A percentile compares a stretch with the other conserved stretches of the same genome.
phyloP scores from a whole-genome alignment of 2,113 vertebrate genomes.

The Bufo bufo region DNA sequence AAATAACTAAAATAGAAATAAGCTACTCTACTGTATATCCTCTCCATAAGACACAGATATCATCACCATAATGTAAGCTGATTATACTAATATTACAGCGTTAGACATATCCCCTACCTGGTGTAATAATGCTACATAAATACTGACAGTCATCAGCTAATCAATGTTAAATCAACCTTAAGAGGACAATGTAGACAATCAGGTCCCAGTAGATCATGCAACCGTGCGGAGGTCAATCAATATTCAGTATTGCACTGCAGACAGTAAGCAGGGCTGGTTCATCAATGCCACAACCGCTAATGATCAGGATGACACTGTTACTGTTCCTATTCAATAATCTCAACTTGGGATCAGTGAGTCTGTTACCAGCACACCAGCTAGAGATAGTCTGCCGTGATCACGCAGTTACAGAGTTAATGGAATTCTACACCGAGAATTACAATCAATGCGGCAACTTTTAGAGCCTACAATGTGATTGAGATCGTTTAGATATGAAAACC shows the following conservation, averaged over 20 bases:
- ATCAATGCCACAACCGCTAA: constrained; percentile 30
- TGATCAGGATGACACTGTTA: constrained; percentile 4
- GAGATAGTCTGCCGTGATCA: neutral
- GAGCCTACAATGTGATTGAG: constrained; percentile 3
- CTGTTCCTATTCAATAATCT: neutral
- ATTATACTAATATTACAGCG: neutral
- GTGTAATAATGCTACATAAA: neutral
- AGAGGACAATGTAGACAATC: neutral
- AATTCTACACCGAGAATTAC: neutral
- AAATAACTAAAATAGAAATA: too few relatives aligned
- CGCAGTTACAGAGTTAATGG: constrained; percentile 20
- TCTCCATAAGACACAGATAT: neutral
- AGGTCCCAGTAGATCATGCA: constrained; percentile 27
- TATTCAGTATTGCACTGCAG: constrained; percentile 27
- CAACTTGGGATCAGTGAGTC: neutral
- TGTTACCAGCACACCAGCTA: neutral
- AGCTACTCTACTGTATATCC: too few relatives aligned
- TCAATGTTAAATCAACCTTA: constrained; percentile 4
- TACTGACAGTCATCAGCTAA: neutral
- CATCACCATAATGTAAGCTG: neutral
- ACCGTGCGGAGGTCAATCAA: constrained; percentile 27
- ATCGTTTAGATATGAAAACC: constrained; percentile 5
- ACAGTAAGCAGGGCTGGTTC: constrained; percentile 1
- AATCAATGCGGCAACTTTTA: constrained; percentile 30
- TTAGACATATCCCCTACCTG: neutral